Evolutionary conservation across 2,797 vertebrate species (phyloP).

Genomic region (Sebastes hubbsi): DNA sequence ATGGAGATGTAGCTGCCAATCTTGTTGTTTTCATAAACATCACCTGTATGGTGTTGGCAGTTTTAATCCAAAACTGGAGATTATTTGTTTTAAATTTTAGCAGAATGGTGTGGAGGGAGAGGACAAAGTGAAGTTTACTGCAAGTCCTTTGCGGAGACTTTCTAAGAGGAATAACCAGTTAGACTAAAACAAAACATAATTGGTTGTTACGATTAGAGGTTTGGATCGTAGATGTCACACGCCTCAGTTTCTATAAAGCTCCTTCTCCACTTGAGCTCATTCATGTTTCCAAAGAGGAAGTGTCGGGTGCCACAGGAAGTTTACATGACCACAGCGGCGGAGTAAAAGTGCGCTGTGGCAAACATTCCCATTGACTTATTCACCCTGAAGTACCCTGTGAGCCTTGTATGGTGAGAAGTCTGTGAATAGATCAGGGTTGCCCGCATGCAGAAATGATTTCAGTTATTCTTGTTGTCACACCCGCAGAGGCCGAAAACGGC

Average conservation of each 20-base stretch:
- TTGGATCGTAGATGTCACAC: conserved; percentile 3
- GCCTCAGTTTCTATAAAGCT: conserved; percentile 2
- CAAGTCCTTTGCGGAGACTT: background rate
- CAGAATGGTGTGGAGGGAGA: too few species aligned
- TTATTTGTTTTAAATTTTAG: background rate
- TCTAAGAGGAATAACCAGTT: background rate
- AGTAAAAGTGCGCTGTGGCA: conserved; percentile 25
- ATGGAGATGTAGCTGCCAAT: background rate
- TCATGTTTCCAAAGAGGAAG: conserved; percentile 50
- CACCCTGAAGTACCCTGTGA: conserved; percentile 6
- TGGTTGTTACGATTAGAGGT: conserved; percentile 25
- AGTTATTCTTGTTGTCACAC: conserved; percentile 2
- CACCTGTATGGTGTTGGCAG: background rate
- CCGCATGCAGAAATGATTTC: background rate
- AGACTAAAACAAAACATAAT: background rate
- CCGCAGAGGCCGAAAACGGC: conserved; percentile 5
- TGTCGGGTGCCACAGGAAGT: conserved; percentile 41
- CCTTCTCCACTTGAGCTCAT: conserved; percentile 14
- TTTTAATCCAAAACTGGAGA: background rate
- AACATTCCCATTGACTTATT: conserved; percentile 42
- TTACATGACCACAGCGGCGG: conserved; percentile 42
- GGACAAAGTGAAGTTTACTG: background rate
- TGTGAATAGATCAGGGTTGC: background rate
- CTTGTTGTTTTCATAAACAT: background rate
- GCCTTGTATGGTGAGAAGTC: conserved; percentile 1